Evolutionary conservation across 2,113 vertebrate genomes (phyloP).

Genomic region (Pteronura brasiliensis): DNA sequence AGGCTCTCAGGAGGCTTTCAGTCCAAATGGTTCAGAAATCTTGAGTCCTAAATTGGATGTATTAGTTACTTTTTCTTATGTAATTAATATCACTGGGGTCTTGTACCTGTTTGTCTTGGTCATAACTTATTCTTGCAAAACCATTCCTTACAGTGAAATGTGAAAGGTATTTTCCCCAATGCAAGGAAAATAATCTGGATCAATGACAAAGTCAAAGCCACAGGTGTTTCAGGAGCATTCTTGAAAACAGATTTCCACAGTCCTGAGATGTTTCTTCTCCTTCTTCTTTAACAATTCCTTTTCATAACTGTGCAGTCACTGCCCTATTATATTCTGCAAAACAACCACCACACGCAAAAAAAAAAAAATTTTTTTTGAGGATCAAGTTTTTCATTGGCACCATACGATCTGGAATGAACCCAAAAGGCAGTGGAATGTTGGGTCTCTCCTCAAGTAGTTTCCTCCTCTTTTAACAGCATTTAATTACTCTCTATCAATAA

Average conservation of each 20-base stretch:
- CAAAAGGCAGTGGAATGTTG: slow-evolving; percentile 13
- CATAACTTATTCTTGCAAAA: slow-evolving; percentile 10
- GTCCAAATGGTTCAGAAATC: slow-evolving; percentile 25
- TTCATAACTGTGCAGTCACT: slow-evolving; percentile 21
- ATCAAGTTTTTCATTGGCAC: slow-evolving; percentile 37
- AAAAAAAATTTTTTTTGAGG: not conserved
- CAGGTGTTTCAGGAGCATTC: not conserved
- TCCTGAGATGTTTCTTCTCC: not conserved
- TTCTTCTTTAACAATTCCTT: not conserved
- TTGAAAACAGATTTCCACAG: slow-evolving; percentile 31
- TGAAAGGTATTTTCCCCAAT: not conserved
- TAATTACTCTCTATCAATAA: slow-evolving; percentile 65
- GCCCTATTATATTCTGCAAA: slow-evolving; percentile 32
- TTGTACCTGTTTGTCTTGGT: not conserved
- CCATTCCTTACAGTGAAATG: not conserved
- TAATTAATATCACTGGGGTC: not conserved
- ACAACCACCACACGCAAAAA: not conserved
- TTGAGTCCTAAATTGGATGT: not conserved
- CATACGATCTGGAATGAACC: slow-evolving; percentile 28
- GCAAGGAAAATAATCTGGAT: slow-evolving; percentile 22
- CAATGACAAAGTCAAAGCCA: slow-evolving; percentile 8
- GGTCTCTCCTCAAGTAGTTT: slow-evolving; percentile 44
- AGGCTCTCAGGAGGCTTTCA: not conserved
- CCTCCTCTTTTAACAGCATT: slow-evolving; percentile 52
- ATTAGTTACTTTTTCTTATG: not conserved